These are phyloP conservation scores for Ginglymostoma cirratum DNA, from an alignment of 2,113 vertebrate species.

Conservation along the genomic window DNA sequence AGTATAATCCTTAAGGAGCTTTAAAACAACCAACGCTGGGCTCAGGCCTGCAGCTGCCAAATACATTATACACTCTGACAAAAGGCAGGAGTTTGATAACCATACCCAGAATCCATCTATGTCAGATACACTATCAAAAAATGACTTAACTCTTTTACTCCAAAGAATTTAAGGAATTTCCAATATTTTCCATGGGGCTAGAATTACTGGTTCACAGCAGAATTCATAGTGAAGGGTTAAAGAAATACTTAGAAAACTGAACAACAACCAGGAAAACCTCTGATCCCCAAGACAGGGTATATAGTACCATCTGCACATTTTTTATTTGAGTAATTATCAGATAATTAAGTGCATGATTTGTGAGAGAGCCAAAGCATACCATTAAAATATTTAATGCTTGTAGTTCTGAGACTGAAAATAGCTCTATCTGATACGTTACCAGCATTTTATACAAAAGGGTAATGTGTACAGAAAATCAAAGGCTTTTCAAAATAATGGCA, in stretches of 20 bases:
- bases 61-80: slow-evolving; percentile 37
- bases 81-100: slow-evolving; percentile 42
- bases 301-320: slow-evolving; percentile 71
- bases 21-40: slow-evolving; percentile 42
- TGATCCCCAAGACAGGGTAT: slow-evolving; percentile 65
- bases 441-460: not conserved
- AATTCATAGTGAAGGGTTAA: slow-evolving; percentile 5
- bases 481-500: not conserved
- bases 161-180: slow-evolving; percentile 28
- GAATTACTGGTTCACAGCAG: slow-evolving; percentile 33
- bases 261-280: slow-evolving; percentile 52
- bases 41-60: slow-evolving; percentile 46
- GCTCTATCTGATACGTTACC: slow-evolving; percentile 58
- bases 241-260: slow-evolving; percentile 43
- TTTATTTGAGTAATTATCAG: slow-evolving; percentile 79
- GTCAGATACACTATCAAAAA: slow-evolving; percentile 32
- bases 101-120: slow-evolving; percentile 42
- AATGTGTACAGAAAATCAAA: not conserved
- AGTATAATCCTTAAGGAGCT: slow-evolving; percentile 45
- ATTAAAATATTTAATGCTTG: slow-evolving; percentile 87
- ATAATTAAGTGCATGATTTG: slow-evolving; percentile 90
- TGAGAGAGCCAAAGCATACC: slow-evolving; percentile 83
- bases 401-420: slow-evolving; percentile 81
- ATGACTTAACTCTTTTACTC: slow-evolving; percentile 28
- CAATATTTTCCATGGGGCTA: not conserved